phyloP scores from a whole-genome alignment of 2,888 invertebrate species.

The Tanytarsus gracilentus region DNA sequence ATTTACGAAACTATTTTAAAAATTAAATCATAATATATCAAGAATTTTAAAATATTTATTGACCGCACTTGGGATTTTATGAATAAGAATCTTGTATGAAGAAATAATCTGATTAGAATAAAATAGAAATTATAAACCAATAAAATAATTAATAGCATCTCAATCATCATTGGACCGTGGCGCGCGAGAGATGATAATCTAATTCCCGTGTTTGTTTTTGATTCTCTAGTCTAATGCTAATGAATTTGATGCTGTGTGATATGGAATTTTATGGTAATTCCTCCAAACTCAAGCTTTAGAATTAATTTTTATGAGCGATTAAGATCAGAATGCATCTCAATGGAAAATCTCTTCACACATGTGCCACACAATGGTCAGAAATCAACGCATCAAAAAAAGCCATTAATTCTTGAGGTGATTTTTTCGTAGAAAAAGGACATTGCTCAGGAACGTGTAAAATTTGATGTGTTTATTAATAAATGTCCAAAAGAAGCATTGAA shows the following conservation, averaged over 20 bases:
- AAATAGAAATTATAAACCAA: conserved; percentile 19
- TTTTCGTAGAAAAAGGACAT: neutral
- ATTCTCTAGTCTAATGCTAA: neutral
- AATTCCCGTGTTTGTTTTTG: conserved; percentile 6
- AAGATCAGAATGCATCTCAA: too few relatives aligned
- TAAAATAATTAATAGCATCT: conserved; percentile 23
- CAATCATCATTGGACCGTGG: too few relatives aligned
- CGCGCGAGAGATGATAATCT: conserved; percentile 9
- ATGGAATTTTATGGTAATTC: conserved; percentile 27
- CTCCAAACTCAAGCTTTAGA: too few relatives aligned
- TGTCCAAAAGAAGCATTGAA: neutral
- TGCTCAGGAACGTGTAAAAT: conserved; percentile 10
- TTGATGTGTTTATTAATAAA: conserved; percentile 14
- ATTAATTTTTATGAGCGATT: too few relatives aligned
- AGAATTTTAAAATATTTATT: too few relatives aligned
- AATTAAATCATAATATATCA: too few relatives aligned
- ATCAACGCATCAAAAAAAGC: conserved; percentile 11
- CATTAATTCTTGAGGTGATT: neutral
- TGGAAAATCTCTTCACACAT: too few relatives aligned
- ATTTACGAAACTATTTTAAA: too few relatives aligned
- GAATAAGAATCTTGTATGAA: too few relatives aligned
- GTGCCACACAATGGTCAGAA: too few relatives aligned
- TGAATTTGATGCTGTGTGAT: conserved; percentile 17
- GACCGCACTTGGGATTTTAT: too few relatives aligned
- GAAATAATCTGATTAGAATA: conserved; percentile 25